Conservation (phyloP, 2,797 vertebrate species). For the Channa striata region DNA sequence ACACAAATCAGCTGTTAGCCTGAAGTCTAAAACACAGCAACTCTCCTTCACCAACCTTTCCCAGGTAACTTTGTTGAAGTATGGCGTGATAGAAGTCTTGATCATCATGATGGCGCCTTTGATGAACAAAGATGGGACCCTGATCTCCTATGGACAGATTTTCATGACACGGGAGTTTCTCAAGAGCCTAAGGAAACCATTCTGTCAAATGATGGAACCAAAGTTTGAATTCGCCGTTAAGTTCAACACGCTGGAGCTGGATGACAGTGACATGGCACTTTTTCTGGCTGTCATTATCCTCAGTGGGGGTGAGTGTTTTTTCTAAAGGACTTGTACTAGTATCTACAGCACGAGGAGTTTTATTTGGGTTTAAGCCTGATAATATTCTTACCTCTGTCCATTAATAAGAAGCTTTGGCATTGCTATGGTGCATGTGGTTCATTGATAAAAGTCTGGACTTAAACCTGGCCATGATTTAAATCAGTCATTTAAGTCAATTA, state of each 20-base stretch:
- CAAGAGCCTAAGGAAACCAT: slow-evolving; percentile 97
- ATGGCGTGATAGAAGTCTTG: slow-evolving; percentile 96
- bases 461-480: slow-evolving; percentile 62
- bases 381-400: no score
- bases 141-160: slow-evolving; percentile 96
- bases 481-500: slow-evolving; percentile 62
- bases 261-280: slow-evolving; percentile 97
- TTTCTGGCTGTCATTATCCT: slow-evolving; percentile 99
- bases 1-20: neutral
- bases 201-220: slow-evolving; percentile 97
- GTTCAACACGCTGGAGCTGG: slow-evolving; percentile 97
- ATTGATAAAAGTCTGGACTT: slow-evolving; percentile 75
- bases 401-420: no score
- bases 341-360: neutral
- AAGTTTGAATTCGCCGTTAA: slow-evolving; percentile 99
- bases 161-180: slow-evolving; percentile 99
- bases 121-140: slow-evolving; percentile 99
- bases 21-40: no score
- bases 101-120: slow-evolving; percentile 96
- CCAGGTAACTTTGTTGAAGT: slow-evolving; percentile 96
- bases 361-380: no score
- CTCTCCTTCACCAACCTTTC: neutral
- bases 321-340: neutral
- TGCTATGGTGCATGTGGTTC: slow-evolving; percentile 20
- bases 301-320: slow-evolving; percentile 92